phyloP scores from a whole-genome alignment of 2,113 vertebrate species.

The Plestiodon gilberti region DNA sequence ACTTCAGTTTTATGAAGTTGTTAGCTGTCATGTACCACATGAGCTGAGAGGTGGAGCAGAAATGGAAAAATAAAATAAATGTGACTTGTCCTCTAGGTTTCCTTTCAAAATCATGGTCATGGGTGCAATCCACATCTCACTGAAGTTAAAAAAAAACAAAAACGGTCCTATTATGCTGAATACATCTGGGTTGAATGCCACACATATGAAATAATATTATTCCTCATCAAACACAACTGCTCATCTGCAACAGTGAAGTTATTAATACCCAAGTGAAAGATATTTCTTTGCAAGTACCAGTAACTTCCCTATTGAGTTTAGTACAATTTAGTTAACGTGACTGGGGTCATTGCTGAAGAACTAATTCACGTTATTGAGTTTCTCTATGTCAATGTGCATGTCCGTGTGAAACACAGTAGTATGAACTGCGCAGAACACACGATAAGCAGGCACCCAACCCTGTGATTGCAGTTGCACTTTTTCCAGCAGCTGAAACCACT shows the following conservation, averaged over 20 bases:
- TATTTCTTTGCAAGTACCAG: background rate
- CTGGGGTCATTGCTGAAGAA: background rate
- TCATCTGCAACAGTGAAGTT: background rate
- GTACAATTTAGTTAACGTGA: background rate
- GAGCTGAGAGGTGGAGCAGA: background rate
- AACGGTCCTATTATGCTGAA: background rate
- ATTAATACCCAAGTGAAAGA: background rate
- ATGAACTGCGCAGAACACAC: background rate
- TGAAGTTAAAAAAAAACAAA: background rate
- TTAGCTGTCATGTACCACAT: background rate
- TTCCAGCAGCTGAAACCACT: background rate
- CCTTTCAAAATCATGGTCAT: background rate
- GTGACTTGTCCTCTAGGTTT: background rate
- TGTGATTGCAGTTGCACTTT: background rate
- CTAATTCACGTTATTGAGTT: background rate
- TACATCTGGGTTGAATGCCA: background rate
- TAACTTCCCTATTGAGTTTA: background rate
- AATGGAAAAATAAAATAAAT: background rate
- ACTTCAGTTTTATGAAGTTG: background rate
- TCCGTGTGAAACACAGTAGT: background rate
- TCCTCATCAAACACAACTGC: background rate
- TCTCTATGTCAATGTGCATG: background rate
- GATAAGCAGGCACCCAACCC: background rate
- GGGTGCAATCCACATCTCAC: background rate
- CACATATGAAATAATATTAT: background rate